phyloP scores from a whole-genome alignment of 2,888 invertebrate genomes.

The Agrochola lychnidis region DNA sequence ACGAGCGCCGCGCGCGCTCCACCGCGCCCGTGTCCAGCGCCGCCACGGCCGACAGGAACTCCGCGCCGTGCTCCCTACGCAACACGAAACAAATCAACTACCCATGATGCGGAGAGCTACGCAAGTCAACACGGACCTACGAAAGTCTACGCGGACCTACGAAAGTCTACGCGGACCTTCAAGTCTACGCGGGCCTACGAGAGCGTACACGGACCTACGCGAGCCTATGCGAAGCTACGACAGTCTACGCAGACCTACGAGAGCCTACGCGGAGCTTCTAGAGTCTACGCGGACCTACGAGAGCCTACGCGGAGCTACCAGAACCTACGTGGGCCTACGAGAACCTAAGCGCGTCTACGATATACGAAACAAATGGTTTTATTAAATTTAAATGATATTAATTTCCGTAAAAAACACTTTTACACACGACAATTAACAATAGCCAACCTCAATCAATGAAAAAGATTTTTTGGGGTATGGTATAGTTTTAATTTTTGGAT shows the following conservation, averaged over 20 bases:
- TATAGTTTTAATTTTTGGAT: no score
- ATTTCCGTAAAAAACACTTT: no score
- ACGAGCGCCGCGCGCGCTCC: conserved; percentile 97
- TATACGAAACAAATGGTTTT: no score
- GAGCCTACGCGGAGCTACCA: no score
- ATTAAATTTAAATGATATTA: no score
- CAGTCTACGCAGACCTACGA: not conserved
- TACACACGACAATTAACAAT: no score
- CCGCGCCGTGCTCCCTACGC: conserved; percentile 97
- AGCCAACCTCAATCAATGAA: no score
- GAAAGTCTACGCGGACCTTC: not conserved
- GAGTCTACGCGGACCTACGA: not conserved
- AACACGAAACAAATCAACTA: accelerated
- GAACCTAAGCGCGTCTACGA: no score
- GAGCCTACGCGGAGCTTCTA: no score
- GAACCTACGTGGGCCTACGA: not conserved
- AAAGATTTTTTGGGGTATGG: no score
- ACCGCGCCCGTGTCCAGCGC: conserved; percentile 97
- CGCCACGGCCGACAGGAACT: conserved; percentile 97
- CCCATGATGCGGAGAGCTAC: not conserved
- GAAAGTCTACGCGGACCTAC: not conserved
- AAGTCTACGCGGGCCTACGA: not conserved
- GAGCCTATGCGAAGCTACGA: not conserved
- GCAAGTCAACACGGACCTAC: not conserved
- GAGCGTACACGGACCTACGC: not conserved